Conservation (phyloP, 1,140 invertebrate genomes). For the Steinernema khuongi region DNA sequence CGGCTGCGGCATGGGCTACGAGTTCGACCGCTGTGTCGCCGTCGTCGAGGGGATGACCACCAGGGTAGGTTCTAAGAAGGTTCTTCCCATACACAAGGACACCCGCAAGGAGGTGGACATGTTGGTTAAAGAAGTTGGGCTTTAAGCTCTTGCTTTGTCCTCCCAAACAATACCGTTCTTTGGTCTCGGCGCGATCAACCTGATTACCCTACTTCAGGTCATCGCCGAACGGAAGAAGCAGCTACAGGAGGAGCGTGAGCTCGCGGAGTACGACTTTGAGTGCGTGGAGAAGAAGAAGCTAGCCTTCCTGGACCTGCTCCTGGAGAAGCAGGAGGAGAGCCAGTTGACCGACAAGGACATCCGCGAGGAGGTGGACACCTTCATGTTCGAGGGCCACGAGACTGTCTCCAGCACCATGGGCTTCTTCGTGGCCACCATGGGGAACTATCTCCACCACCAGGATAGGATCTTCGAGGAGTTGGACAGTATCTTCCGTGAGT, state of each 20-base stretch:
- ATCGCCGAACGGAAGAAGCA: not conserved
- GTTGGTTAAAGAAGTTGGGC: too few relatives aligned
- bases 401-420: conserved; percentile 78
- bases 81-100: too few relatives aligned
- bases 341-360: conserved; percentile 64
- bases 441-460: conserved; percentile 64
- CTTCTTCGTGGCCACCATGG: conserved; percentile 39
- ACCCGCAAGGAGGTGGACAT: too few relatives aligned
- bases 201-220: not conserved
- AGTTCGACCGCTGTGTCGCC: not conserved
- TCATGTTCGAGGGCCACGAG: conserved; percentile 76
- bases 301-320: conserved; percentile 83
- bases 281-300: conserved; percentile 71
- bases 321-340: conserved; percentile 72
- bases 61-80: conserved; percentile 28
- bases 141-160: too few relatives aligned
- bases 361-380: conserved; percentile 72
- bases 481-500: conserved; percentile 68
- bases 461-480: conserved; percentile 74
- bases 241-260: not conserved
- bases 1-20: conserved; percentile 14
- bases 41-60: conserved; percentile 33
- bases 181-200: not conserved
- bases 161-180: too few relatives aligned
- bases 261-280: not conserved